A percentile compares a stretch with the other conserved stretches of the same genome.
Conservation (phyloP, 2,113 vertebrate genomes). For the Salvelinus namaycush region DNA sequence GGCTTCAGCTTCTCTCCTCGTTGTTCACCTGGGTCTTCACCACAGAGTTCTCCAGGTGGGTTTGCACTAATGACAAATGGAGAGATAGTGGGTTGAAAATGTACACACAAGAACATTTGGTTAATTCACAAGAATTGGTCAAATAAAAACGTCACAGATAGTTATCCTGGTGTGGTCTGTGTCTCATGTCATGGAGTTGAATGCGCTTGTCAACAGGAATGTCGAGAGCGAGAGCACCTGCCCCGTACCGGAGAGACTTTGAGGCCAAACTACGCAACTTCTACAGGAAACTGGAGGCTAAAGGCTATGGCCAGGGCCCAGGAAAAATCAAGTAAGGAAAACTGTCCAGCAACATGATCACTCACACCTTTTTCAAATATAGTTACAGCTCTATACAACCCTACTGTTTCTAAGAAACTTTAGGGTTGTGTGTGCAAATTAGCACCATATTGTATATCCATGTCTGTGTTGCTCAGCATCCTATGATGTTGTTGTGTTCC, state of each 20-base stretch:
- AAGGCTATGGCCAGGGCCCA: slow-evolving; percentile 89
- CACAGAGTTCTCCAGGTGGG: slow-evolving; percentile 88
- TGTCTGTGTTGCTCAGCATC: background rate
- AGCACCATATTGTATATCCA: too few relatives aligned
- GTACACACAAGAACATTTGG: too few relatives aligned
- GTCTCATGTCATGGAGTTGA: background rate
- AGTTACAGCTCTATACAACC: too few relatives aligned
- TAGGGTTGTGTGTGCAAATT: background rate
- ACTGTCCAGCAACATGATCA: too few relatives aligned
- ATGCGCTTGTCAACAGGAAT: slow-evolving; percentile 67
- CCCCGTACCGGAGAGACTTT: slow-evolving; percentile 88
- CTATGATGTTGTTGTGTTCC: slow-evolving; percentile 24
- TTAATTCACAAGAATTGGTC: too few relatives aligned
- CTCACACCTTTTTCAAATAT: too few relatives aligned
- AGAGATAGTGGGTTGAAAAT: too few relatives aligned
- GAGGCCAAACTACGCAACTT: slow-evolving; percentile 91
- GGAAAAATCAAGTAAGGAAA: slow-evolving; percentile 88
- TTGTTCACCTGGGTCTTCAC: slow-evolving; percentile 87
- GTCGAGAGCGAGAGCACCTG: slow-evolving; percentile 86
- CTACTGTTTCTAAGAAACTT: too few relatives aligned
- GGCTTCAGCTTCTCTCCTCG: slow-evolving; percentile 88
- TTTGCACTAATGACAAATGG: too few relatives aligned
- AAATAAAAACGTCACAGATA: too few relatives aligned
- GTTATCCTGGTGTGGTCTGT: too few relatives aligned
- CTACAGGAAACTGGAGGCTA: slow-evolving; percentile 91